Base-by-base conservation (phyloP, 2,888 invertebrate species). In the Macropis europaea region DNA sequence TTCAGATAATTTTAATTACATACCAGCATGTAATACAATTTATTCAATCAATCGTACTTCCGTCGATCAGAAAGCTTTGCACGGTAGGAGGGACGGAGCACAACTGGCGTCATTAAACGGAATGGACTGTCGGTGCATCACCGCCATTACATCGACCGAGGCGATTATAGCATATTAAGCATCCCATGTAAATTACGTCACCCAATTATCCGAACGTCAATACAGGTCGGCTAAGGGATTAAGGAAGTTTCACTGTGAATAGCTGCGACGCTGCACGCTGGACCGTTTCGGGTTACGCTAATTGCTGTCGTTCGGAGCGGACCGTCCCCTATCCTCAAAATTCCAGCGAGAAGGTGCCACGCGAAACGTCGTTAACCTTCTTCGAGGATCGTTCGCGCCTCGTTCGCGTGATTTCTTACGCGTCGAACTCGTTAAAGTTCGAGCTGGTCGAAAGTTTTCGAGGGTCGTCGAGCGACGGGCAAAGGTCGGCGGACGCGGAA, bases 111-210 rank as follows among this genome's bases (percentile, higher is more conserved):
- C 36, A 22, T 32, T 68, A 43, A 54, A 53, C 15, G 9, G 43
- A 57, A 45, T 64, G 34, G 61, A 60, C 79, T 62, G 76, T 71
- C 74, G 71, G 57, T 48, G 54, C 63, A 43, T 75, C 76, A 74
- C 63, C 30, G 61, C 70, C 69, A 76, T 77, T 73, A 76, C 64
- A 59, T 42, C 38, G 56, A 57, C 59, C 64, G 66, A 74, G 71
- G 73, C 66, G 66, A 82, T 82, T 84, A 83, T 70, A 67, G 71
- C 57, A 69, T 76, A 82, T 82, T 81, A 82, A 72, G 57, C 73
- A 24, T 36, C 47, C 70, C 73, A 73, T 66, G 78, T 78, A 73
- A 84, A 82, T 82, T 79, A 79, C 71, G 74, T 81, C 75, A 63
- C 42, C 72, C 77, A 84, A 84, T 84, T 82, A 82, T 79, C 71